Base-by-base conservation (phyloP, 2,113 vertebrate species). In the Gymnogyps californianus region DNA sequence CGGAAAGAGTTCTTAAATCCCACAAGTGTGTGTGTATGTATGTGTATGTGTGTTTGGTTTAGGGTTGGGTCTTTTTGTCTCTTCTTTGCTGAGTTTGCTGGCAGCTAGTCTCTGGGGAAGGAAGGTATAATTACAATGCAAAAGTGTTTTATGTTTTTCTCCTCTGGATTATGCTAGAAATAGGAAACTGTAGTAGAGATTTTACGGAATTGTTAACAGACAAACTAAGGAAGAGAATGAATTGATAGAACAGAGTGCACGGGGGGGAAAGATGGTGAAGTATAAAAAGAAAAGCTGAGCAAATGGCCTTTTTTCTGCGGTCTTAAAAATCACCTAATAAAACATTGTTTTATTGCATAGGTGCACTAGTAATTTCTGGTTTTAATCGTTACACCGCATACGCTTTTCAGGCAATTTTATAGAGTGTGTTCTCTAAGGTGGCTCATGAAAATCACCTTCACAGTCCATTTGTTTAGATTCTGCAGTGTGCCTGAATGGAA, bases 401-500 rank as follows among this genome's bases (percentile, higher is more conserved):
- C 19, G 2, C 26, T 95, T 92, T 92, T 89, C 44, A 65, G 32
- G 40, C 67, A 86, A 24, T 93, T 96, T 90, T 84, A 87, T 71
- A 59, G 67, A 61, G 66, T 74, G 42, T 67, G 28, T 81, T 94
- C 84, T 80, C 62, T 93, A 46, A 93, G 55, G 46, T 90, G 55
- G 66, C 70, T 95, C 55, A 7, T 90, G 93, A 92, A 96, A 94
- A 93, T 96, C 90, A 83, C 96, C 87, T 94, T 95, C 83, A 81
- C 62, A 77, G 80, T 90, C 67, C 70, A 66, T 95, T 93, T 93
- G 44, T 95, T 94, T 83, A 85, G 70, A 83, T 83, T 51, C 42
- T 70, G n/a, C 75, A 71, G 38, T 3, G 2, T 87, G 34, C 61
- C 86, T 89, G 80, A 76, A 42, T 87, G 47, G 52, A 87, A 96